phyloP scores from a whole-genome alignment of 2,888 invertebrate genomes.

The Ophraella communa region DNA sequence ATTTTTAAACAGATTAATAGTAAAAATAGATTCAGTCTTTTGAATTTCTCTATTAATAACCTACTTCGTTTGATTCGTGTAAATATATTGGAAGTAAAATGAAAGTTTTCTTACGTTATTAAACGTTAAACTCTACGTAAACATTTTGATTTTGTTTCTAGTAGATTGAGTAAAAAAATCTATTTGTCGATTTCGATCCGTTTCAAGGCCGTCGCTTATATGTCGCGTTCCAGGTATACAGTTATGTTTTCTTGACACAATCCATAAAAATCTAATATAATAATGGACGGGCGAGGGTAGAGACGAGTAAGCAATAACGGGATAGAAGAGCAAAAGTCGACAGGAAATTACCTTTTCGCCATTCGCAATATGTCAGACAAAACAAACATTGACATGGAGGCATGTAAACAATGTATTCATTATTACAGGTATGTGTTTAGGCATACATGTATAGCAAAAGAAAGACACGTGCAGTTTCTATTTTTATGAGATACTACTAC shows the following conservation, averaged over 20 bases:
- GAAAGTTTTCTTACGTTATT: too few relatives aligned
- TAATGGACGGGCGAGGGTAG: constrained; percentile 30
- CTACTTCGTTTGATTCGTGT: too few relatives aligned
- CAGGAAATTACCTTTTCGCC: constrained; percentile 59
- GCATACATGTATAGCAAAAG: constrained; percentile 19
- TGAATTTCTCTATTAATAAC: too few relatives aligned
- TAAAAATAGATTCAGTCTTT: too few relatives aligned
- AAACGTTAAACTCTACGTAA: too few relatives aligned
- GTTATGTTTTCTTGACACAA: constrained; percentile 16
- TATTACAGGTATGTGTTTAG: constrained; percentile 48
- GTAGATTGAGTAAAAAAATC: not conserved
- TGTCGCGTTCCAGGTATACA: not conserved
- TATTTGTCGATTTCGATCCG: not conserved
- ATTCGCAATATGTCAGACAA: constrained; percentile 60
- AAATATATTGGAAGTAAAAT: too few relatives aligned
- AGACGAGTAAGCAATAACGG: constrained; percentile 40
- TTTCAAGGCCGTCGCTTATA: not conserved
- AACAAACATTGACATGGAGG: constrained; percentile 59
- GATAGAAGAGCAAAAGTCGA: constrained; percentile 32
- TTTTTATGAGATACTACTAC: not conserved
- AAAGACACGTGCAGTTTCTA: constrained; percentile 6
- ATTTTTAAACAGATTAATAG: too few relatives aligned
- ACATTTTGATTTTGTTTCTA: too few relatives aligned
- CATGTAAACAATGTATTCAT: constrained; percentile 52
- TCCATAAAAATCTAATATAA: constrained; percentile 32